Percentiles rank a stretch among this genome's conserved stretches.
These are phyloP conservation scores for Ectemnius lituratus DNA, from an alignment of 2,888 invertebrate genomes.

Conservation along the genomic window DNA sequence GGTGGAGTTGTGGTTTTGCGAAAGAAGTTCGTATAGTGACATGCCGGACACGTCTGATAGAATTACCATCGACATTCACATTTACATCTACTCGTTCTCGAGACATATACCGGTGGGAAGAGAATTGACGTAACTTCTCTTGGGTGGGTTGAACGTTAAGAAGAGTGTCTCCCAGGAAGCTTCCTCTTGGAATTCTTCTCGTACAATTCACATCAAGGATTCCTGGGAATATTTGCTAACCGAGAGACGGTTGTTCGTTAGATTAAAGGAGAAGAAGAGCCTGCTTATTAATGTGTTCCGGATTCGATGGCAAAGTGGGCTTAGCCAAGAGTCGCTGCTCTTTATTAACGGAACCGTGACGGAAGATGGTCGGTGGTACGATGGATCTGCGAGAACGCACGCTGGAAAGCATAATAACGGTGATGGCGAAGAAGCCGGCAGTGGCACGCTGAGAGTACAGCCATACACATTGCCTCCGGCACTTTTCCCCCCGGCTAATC, in stretches of 20 bases:
- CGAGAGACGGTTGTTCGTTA: no score
- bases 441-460: slow-evolving; percentile 25
- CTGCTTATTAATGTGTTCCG: not conserved
- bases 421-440: slow-evolving; percentile 26
- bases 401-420: slow-evolving; percentile 39
- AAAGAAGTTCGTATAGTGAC: slow-evolving; percentile 37
- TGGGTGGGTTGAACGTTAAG: not conserved
- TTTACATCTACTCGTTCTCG: no score
- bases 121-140: slow-evolving; percentile 44
- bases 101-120: slow-evolving; percentile 51
- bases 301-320: not conserved
- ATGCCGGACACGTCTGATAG: slow-evolving; percentile 57
- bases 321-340: not conserved
- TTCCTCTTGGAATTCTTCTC: not conserved
- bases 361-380: not conserved
- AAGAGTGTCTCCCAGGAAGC: not conserved
- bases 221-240: no score
- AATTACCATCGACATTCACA: slow-evolving; percentile 42
- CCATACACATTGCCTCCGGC: slow-evolving; percentile 31
- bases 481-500: slow-evolving; percentile 60
- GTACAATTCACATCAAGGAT: no score
- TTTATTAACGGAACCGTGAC: not conserved
- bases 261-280: not conserved
- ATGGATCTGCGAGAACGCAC: slow-evolving; percentile 7
- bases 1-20: slow-evolving; percentile 52